Base-by-base conservation (phyloP, 2,797 vertebrate genomes). In the Heliangelus exortis region DNA sequence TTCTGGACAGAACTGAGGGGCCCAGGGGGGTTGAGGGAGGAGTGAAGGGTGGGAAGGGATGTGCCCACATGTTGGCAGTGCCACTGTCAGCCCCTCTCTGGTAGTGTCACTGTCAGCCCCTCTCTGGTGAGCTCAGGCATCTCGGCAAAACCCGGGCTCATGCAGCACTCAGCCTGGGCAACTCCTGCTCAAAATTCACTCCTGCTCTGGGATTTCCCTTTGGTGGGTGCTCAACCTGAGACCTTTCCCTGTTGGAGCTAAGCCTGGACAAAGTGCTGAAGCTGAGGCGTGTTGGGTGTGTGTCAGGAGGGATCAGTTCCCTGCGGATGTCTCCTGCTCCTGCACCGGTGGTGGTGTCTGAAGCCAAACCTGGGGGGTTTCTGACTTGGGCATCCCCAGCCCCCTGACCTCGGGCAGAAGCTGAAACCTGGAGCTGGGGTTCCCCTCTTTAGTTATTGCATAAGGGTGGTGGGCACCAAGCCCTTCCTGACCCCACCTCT, bases 361-460 rank as follows among this genome's bases (percentile, higher is more conserved):
- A 28, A 11, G 72, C 80, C 84, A 33, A 19, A 5, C 25, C 8
- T 2, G 2, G 14, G 41, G 1, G 21, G 17, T 54, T 51, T 39
- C 3, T 74, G 57, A 29, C 19, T 36, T 26, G 2, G 47, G 17
- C 4, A 2, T 74, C 83, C 33, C 21, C 67, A 14, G 2, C 41
- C 67, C 47, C 63, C 20, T 36, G 47, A 10, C 12, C 81, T 17
- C 1, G 81, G 62, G 69, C 33, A 8, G 76, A 17, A 68, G 61
- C 57, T 8, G 53, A 59, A 87, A 88, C 28, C 47, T 54, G 36
- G 72, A 41, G 84, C 87, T 55, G 4, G 87, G 75, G 88, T 88
- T 92, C 89, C 96, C 88, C 75, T 93, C 13, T 57, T 86, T 87
- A 2, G 77, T 26, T 59, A 68, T 11, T 36, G 92, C 68, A 93